Evolutionary conservation across 1,140 invertebrate species (phyloP).

Genomic region (Drosophila saltans): DNA sequence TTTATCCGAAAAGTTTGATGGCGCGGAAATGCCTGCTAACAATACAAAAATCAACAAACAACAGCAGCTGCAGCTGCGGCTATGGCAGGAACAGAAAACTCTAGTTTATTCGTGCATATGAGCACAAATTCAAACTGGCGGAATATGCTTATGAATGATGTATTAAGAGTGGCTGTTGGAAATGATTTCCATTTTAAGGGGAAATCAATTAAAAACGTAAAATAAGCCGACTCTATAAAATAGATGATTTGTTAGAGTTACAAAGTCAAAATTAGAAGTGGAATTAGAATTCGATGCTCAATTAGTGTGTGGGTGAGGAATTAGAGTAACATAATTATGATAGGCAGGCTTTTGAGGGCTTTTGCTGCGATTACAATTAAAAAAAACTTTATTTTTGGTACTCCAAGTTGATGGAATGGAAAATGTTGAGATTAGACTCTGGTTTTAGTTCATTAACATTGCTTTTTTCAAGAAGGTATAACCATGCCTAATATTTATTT

Average conservation of each 20-base stretch:
- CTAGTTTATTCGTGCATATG: slow-evolving; percentile 51
- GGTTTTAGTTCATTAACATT: too few relatives aligned
- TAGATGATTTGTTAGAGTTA: neutral
- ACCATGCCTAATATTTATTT: too few relatives aligned
- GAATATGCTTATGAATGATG: slow-evolving; percentile 45
- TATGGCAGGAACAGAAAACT: slow-evolving; percentile 3
- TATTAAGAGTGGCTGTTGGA: neutral
- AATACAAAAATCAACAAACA: slow-evolving; percentile 37
- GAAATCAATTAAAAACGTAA: slow-evolving; percentile 2
- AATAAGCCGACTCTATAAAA: neutral
- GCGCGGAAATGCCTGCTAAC: slow-evolving; percentile 61
- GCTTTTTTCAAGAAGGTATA: too few relatives aligned
- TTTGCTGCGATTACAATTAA: too few relatives aligned
- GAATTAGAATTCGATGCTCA: neutral
- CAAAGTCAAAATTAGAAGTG: neutral
- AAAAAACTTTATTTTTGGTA: too few relatives aligned
- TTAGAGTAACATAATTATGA: too few relatives aligned
- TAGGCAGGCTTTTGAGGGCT: too few relatives aligned
- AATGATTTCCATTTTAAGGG: slow-evolving; percentile 1
- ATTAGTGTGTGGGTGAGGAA: neutral
- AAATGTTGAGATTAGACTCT: too few relatives aligned
- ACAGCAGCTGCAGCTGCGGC: too few relatives aligned
- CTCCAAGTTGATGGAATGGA: too few relatives aligned
- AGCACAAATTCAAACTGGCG: slow-evolving; percentile 30
- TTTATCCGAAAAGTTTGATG: slow-evolving; percentile 71